These are phyloP conservation scores for Kryptolebias ocellatus DNA, from an alignment of 2,797 vertebrate genomes.

Conservation along the genomic window DNA sequence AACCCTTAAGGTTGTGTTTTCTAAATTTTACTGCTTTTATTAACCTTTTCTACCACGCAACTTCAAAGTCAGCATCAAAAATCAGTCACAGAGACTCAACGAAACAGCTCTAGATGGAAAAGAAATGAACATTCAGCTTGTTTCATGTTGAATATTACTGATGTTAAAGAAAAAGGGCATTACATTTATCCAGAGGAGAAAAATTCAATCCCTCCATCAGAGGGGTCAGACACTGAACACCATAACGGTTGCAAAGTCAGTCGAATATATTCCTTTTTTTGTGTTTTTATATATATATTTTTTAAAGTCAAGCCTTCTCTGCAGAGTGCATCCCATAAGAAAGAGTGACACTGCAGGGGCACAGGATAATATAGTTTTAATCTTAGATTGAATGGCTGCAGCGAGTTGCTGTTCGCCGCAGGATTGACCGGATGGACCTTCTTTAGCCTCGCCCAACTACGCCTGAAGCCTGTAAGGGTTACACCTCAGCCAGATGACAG, in stretches of 20 bases:
- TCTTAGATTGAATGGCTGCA: conserved; percentile 44
- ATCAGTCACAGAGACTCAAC: neutral
- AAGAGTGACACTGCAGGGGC: conserved; percentile 22
- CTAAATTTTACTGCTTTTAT: neutral
- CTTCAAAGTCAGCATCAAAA: neutral
- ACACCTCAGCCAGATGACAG: conserved; percentile 74
- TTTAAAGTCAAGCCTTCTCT: conserved; percentile 13
- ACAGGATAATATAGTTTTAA: conserved; percentile 46
- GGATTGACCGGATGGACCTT: conserved; percentile 68
- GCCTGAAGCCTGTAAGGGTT: conserved; percentile 58
- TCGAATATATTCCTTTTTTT: neutral
- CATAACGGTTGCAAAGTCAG: too few species aligned
- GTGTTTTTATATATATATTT: too few species aligned
- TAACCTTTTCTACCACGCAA: neutral
- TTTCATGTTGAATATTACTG: neutral
- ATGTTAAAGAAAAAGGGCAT: neutral
- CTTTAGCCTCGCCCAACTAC: conserved; percentile 70
- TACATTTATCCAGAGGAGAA: neutral
- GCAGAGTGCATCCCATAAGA: conserved; percentile 18
- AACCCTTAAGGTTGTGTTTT: too few species aligned
- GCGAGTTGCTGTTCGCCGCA: conserved; percentile 28
- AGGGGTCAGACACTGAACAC: too few species aligned
- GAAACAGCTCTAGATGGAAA: neutral
- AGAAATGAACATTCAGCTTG: neutral
- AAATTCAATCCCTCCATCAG: neutral